A percentile compares a stretch with the other conserved stretches of the same genome.
Conservation (phyloP, 2,888 invertebrate species). For the Drosophila mimica region DNA sequence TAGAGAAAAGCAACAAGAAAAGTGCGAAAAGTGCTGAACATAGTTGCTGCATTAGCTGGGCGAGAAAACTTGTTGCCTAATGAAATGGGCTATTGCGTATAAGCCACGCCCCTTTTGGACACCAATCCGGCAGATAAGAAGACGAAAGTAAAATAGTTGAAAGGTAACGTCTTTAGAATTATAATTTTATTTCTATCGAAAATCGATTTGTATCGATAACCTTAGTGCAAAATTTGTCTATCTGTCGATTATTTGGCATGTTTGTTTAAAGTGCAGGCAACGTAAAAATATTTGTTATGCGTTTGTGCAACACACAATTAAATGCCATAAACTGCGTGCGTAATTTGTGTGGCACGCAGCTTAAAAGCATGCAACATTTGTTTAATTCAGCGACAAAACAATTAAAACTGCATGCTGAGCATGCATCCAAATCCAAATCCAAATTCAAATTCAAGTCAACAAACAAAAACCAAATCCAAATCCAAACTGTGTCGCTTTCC, state of each 20-base stretch:
- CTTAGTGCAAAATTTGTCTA: neutral
- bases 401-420: slow-evolving; percentile 73
- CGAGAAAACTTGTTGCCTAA: slow-evolving; percentile 69
- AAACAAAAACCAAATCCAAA: slow-evolving; percentile 18
- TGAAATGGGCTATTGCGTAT: slow-evolving; percentile 45
- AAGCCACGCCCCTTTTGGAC: slow-evolving; percentile 13
- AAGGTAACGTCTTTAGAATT: too few relatives aligned
- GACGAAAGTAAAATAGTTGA: too few relatives aligned
- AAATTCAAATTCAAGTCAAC: slow-evolving; percentile 10
- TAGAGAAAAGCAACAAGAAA: neutral
- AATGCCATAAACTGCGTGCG: slow-evolving; percentile 66
- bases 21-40: slow-evolving; percentile 23
- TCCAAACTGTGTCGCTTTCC: slow-evolving; percentile 70
- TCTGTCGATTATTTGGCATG: slow-evolving; percentile 16
- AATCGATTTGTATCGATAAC: neutral
- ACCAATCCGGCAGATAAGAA: too few relatives aligned
- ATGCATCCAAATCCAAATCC: slow-evolving; percentile 15
- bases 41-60: slow-evolving; percentile 62
- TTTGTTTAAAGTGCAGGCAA: slow-evolving; percentile 41
- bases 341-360: slow-evolving; percentile 33
- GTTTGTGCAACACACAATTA: slow-evolving; percentile 45
- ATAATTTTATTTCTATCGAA: too few relatives aligned
- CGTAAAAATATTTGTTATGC: slow-evolving; percentile 30
- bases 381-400: slow-evolving; percentile 65
- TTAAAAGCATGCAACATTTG: slow-evolving; percentile 46